Evolutionary conservation across 2,888 invertebrate species (phyloP).

Genomic region (Neria commutata): DNA sequence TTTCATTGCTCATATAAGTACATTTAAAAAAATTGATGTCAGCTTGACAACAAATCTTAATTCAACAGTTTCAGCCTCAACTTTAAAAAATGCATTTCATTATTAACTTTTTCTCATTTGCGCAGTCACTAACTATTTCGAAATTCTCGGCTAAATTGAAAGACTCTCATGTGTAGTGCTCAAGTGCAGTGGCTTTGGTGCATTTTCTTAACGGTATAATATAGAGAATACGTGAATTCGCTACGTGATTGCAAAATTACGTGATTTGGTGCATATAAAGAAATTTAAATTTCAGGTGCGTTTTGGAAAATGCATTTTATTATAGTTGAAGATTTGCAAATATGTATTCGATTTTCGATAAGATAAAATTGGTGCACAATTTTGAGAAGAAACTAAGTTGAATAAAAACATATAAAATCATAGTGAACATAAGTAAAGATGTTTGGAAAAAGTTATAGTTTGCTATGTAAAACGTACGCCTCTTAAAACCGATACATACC

Average conservation of each 20-base stretch:
- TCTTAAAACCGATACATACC: slow-evolving; percentile 74
- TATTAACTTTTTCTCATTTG: too few relatives aligned
- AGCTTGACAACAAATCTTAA: too few relatives aligned
- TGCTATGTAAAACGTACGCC: slow-evolving; percentile 38
- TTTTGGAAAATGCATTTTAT: neutral
- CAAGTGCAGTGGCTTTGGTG: neutral
- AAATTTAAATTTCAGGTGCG: neutral
- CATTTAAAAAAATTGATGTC: too few relatives aligned
- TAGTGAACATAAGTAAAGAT: slow-evolving; percentile 16
- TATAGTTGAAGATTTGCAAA: neutral
- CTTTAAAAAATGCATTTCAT: too few relatives aligned
- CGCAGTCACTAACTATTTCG: too few relatives aligned
- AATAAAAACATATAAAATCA: slow-evolving; percentile 23
- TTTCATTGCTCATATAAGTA: too few relatives aligned
- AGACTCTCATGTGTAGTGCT: too few relatives aligned
- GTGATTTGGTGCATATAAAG: slow-evolving; percentile 7
- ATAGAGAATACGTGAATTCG: too few relatives aligned
- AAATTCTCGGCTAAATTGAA: too few relatives aligned
- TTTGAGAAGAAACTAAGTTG: slow-evolving; percentile 19
- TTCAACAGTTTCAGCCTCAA: too few relatives aligned
- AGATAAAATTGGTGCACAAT: slow-evolving; percentile 15
- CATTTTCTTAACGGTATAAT: too few relatives aligned
- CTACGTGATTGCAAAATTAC: too few relatives aligned
- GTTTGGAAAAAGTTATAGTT: neutral
- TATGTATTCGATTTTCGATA: slow-evolving; percentile 11